Base-by-base conservation (phyloP, 2,113 vertebrate genomes). In the Psittacara wagleri region DNA sequence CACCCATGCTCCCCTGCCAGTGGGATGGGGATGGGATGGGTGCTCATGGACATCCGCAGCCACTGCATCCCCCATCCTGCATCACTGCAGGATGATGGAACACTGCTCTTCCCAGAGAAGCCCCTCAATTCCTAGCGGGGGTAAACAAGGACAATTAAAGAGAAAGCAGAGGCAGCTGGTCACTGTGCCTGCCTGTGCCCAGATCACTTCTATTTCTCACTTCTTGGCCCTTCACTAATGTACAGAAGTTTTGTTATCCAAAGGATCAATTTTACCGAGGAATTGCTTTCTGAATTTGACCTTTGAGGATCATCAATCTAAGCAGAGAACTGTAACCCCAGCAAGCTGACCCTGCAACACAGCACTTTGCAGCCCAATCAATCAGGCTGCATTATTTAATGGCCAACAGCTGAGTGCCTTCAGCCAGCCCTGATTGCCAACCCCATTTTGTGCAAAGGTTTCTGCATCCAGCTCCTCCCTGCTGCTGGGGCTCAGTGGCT, bases 221-320 rank as follows among this genome's bases (percentile, higher is more conserved):
- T 17, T 13, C 55, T 75, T 1, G 2, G 9, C 37, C 25, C 52
- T 48, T 44, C 11, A 16, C 79, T 55, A 48, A 46, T 10, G 39
- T 55, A 55, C 78, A 33, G 22, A 78, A 43, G 29, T 62, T 76
- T 44, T 41, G 78, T 69, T 93, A 41, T 84, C 83, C 43, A 20
- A 17, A 90, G 86, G 94, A 94, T 97, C 96, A 70, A 77, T 95
- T 97, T 92, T 92, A 66, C 86, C 46, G 4, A 86, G 88, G 95
- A 96, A 96, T 76, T 87, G 81, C 96, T 96, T 96, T 94, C 91
- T 95, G 94, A 89, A 88, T 89, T 74, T 20, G 92, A 98, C 97
- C 97, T 97, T 97, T 90, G 94, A 97, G 95, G 93, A 88, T 81
- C 96, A 95, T 97, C 96, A 84, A 46, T 96, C 96, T 97, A 72